Evolutionary conservation across 53 echinoderm and acorn worm genomes (phyloP).

Genomic region (Mesocentrotus franciscanus): DNA sequence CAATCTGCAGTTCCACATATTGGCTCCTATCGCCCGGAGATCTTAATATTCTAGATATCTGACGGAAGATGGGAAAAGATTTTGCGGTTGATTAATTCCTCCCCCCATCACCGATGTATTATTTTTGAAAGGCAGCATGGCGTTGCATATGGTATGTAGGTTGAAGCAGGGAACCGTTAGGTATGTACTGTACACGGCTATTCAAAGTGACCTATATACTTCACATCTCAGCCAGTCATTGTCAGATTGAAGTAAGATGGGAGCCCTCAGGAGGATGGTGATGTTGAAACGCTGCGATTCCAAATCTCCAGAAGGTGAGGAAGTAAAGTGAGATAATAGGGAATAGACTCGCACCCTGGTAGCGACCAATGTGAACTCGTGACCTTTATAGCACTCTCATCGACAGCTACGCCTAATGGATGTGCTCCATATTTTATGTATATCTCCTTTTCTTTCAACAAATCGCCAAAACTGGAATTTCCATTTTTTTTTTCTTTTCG

Average conservation of each 20-base stretch:
- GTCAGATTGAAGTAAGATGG: not conserved
- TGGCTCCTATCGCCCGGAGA: not conserved
- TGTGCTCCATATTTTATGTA: not conserved
- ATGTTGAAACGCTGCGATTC: not conserved
- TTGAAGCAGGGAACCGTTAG: not conserved
- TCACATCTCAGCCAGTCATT: constrained; percentile 9
- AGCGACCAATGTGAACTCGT: not conserved
- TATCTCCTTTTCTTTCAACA: not conserved
- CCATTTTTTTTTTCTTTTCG: not conserved
- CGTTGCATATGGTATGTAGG: not conserved
- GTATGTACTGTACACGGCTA: constrained; percentile 19
- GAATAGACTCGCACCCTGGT: not conserved
- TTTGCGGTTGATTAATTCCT: constrained; percentile 12
- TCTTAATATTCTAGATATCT: constrained; percentile 1
- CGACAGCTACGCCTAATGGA: not conserved
- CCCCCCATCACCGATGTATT: constrained; percentile 31
- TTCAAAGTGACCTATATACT: constrained; percentile 28
- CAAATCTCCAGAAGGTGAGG: not conserved
- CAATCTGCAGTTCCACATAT: not conserved
- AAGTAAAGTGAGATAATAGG: constrained; percentile 17
- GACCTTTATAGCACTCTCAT: constrained; percentile 2
- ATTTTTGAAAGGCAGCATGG: constrained; percentile 8
- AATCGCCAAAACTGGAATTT: not conserved
- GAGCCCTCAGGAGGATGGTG: not conserved
- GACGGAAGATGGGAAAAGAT: constrained; percentile 3